These are phyloP conservation scores for Sarcophaga bullata DNA, from an alignment of 1,140 invertebrate genomes.

Conservation along the genomic window DNA sequence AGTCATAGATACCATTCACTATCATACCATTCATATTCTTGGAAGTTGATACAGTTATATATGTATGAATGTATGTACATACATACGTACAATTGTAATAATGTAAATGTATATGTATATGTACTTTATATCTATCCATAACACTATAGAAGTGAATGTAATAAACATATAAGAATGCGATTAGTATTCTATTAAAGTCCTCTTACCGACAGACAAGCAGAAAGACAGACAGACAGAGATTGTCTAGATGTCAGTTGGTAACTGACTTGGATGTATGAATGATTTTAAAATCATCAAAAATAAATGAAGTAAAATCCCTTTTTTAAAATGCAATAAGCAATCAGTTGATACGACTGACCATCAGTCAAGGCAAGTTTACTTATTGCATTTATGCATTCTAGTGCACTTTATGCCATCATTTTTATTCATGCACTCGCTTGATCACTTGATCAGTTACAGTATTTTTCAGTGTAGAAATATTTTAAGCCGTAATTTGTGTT, in stretches of 20 bases:
- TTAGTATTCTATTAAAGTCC: slow-evolving; percentile 10
- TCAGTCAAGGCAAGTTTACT: slow-evolving; percentile 10
- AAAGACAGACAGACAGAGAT: background rate
- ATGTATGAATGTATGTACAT: background rate
- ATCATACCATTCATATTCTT: slow-evolving; percentile 6
- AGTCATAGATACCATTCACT: background rate
- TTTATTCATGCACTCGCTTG: background rate
- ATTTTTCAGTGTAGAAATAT: background rate
- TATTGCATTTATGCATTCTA: slow-evolving; percentile 1
- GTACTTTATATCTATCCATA: background rate
- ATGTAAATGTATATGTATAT: background rate
- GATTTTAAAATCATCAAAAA: background rate
- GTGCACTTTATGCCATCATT: background rate
- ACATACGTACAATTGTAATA: background rate
- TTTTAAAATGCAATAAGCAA: slow-evolving; percentile 10
- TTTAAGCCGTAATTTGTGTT: no score
- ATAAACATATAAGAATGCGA: background rate
- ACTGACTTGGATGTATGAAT: slow-evolving; percentile 10
- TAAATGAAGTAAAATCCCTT: background rate
- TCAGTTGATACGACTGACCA: slow-evolving; percentile 12
- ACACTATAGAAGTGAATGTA: background rate
- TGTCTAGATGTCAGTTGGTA: no score
- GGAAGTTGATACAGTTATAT: slow-evolving; percentile 14
- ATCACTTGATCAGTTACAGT: background rate
- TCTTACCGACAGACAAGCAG: background rate